Percentiles rank a stretch among this genome's conserved stretches.
These are phyloP conservation scores for Leptonema lineaticorne DNA, from an alignment of 1,140 invertebrate genomes.

Conservation along the genomic window DNA sequence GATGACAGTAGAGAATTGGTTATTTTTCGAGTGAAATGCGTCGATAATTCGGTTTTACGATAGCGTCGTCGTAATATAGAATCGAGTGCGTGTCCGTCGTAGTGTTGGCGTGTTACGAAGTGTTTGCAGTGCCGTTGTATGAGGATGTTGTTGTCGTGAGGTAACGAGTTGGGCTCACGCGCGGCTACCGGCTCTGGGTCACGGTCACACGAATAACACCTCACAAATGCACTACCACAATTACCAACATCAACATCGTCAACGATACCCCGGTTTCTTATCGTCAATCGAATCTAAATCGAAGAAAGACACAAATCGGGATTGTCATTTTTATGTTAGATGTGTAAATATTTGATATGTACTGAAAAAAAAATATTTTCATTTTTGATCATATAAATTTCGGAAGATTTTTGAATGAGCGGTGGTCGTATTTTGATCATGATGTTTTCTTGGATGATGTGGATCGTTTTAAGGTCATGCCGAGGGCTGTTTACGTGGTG, in stretches of 20 bases:
- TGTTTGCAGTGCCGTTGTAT: neutral
- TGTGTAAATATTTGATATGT: no score
- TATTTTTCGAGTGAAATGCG: no score
- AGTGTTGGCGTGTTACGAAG: neutral
- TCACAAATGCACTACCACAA: conserved; percentile 2
- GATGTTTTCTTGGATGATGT: neutral
- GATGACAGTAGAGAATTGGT: no score
- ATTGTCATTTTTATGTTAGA: neutral
- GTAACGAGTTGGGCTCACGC: conserved; percentile 18
- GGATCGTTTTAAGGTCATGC: neutral
- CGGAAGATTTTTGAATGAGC: no score
- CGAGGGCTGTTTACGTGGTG: neutral
- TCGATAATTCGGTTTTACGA: no score
- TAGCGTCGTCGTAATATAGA: neutral
- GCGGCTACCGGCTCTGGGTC: conserved; percentile 19
- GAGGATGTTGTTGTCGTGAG: neutral
- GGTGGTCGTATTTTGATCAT: neutral
- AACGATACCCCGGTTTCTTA: no score
- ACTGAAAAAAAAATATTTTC: no score
- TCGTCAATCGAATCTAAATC: no score
- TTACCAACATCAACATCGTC: no score
- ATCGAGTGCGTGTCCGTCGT: neutral
- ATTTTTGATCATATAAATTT: no score
- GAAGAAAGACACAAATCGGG: neutral
- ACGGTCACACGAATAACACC: conserved; percentile 11